These are phyloP conservation scores for Drosophila kikkawai DNA, from an alignment of 1,140 invertebrate species.

Conservation along the genomic window DNA sequence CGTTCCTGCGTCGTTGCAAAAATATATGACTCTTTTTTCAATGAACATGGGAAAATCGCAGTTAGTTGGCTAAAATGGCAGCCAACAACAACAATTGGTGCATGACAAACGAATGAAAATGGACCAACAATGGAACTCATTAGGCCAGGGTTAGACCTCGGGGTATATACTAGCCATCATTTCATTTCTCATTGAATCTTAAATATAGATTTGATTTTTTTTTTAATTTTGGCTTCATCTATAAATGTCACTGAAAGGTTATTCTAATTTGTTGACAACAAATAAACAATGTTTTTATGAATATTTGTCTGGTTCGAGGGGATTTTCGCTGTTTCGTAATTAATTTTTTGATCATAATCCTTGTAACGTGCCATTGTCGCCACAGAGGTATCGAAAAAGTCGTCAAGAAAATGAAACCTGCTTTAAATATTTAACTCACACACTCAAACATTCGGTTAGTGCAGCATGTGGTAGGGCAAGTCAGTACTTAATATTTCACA, in stretches of 20 bases:
- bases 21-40: slow-evolving; percentile 58
- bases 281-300: too few species aligned
- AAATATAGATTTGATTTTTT: neutral
- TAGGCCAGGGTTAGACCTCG: neutral
- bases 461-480: slow-evolving; percentile 61
- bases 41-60: slow-evolving; percentile 53
- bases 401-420: slow-evolving; percentile 16
- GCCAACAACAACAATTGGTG: slow-evolving; percentile 19
- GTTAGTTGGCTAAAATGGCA: slow-evolving; percentile 3
- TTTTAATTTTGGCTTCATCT: neutral
- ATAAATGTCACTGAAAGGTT: neutral
- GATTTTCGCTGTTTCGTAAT: neutral
- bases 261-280: neutral
- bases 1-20: slow-evolving; percentile 22
- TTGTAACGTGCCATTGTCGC: neutral
- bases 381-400: neutral
- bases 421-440: slow-evolving; percentile 70
- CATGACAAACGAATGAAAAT: slow-evolving; percentile 7
- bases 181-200: neutral
- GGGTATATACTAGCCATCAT: neutral
- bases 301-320: neutral
- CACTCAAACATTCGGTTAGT: slow-evolving; percentile 4
- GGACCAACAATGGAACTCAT: slow-evolving; percentile 4
- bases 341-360: neutral
- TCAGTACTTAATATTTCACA: slow-evolving; percentile 79